Base-by-base conservation (phyloP, 2,113 vertebrate genomes). In the Leucosticte australis region DNA sequence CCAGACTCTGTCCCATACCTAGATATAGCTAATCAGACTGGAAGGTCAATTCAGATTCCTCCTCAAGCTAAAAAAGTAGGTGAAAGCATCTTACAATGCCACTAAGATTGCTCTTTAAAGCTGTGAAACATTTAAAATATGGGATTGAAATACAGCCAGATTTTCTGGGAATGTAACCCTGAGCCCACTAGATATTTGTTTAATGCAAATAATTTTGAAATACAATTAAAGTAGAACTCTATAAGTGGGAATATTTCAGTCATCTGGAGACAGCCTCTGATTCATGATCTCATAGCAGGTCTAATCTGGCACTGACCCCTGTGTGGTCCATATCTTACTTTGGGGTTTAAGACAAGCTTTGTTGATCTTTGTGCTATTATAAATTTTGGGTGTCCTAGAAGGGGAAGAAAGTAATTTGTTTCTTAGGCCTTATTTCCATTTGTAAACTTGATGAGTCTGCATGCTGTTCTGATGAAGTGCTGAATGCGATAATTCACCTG, bases 21-120 rank as follows among this genome's bases (percentile, higher is more conserved):
- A 71, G 99, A 99, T 95, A 99, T 99, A 47, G 98, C 99, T 6
- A 99, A 99, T 98, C 99, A 99, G 96, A 99, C 98, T 56, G 99
- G 99, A 93, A 98, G 98, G 81, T 98, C 99, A 1, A 98, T 99
- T 30, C 93, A 95, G 73, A 99, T 99, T 83, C 99, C 99, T 8
- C 94, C 96, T 39, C 60, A 82, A 17, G 98, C 99, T 82, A 99
- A 98, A 95, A 99, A 99, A 96, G 99, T 99, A 96, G 77, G 98
- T 94, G 17, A 33, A 78, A 49, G 3, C 65, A 56, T 63, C 67
- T 79, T 76, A 21, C 2, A 60, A 0, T 87, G 50, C 9, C 74
- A 24, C 17, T 87, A 27, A 64, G 22, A 37, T 13, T 4, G 9
- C 27, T 77, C 47, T 67, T 69, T 46, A 76, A 91, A 78, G 9